Base-by-base conservation (phyloP, 1,140 invertebrate genomes). In the Druon quercuslanigerum region DNA sequence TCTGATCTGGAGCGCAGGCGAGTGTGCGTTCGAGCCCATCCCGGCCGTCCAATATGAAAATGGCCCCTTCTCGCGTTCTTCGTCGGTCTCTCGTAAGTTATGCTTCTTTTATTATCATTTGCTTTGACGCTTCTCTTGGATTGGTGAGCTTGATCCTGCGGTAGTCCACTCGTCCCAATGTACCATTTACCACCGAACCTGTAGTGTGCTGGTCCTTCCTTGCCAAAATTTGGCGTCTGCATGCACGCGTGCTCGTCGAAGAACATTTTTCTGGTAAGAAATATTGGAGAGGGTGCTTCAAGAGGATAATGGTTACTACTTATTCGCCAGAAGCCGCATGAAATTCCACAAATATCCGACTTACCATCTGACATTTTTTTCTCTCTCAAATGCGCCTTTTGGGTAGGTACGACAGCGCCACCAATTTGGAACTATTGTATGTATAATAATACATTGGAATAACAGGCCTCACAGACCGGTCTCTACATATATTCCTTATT, bases 31-130 rank as follows among this genome's bases (percentile, higher is more conserved):
- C 87, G 87, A 89, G 86, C 79, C 87, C 85, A 83, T 85, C 80
- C 85, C 82, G 82, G 86, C 83, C 83, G 84, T 81, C 84, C 87
- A 88, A 83, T 82, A 88, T 83, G 86, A 85, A 87, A 90, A 85
- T 88, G 89, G 87, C 87, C 90, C 87, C 86, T 86, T 86, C 87
- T 89, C 90, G 90, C 89, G 88, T 91, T 86, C 88, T 82, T 86
- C 89, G 87, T 90, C 86, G 87, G 87, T 90, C 86, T 90, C 88
- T 91, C 89, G 91, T 92, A 92, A 91, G 91, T 92, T 92, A 90
- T 92, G 90, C 89, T 92, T 91, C 89, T 92, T 92, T 89, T 91
- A 91, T 90, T 92, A 91, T 92, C 85, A 92, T 92, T 91, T 92
- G 91, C 91, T 92, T 90, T 85, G 83, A 86, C 80, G 88, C 88